These are phyloP conservation scores for Parasteatoda lunata DNA, from an alignment of 2,888 invertebrate species.

Conservation along the genomic window DNA sequence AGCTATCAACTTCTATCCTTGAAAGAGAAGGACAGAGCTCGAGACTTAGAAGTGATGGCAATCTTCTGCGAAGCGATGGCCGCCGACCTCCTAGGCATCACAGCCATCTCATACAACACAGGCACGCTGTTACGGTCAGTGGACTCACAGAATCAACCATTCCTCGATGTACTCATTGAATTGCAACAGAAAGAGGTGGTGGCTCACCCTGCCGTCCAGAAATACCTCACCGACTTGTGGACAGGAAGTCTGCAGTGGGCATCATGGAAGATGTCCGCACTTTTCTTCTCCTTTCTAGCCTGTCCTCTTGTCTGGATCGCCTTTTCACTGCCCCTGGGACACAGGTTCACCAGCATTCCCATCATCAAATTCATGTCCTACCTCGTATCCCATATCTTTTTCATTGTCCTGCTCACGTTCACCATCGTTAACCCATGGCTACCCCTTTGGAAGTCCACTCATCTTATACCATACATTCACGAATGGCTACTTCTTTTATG, in stretches of 20 bases:
- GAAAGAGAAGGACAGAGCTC: slow-evolving; percentile 96
- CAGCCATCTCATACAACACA: slow-evolving; percentile 94
- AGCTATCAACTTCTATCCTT: slow-evolving; percentile 80
- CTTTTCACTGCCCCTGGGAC: slow-evolving; percentile 94
- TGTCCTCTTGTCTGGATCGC: slow-evolving; percentile 97
- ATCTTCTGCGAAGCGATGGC: slow-evolving; percentile 99
- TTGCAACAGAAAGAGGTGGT: slow-evolving; percentile 98
- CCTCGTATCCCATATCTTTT: slow-evolving; percentile 97
- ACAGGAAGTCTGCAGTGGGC: slow-evolving; percentile 97
- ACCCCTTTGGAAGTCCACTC: slow-evolving; percentile 75
- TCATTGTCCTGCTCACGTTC: slow-evolving; percentile 92
- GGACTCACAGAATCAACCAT: slow-evolving; percentile 93
- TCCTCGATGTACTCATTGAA: slow-evolving; percentile 96
- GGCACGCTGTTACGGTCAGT: slow-evolving; percentile 95
- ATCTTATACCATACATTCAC: slow-evolving; percentile 92
- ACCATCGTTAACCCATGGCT: slow-evolving; percentile 77
- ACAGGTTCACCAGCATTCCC: slow-evolving; percentile 97
- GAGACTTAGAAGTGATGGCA: slow-evolving; percentile 95
- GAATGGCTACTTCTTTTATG: slow-evolving; percentile 96
- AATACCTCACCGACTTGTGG: slow-evolving; percentile 87
- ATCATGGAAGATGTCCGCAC: slow-evolving; percentile 92
- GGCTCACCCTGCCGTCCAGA: slow-evolving; percentile 96
- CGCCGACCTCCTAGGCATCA: slow-evolving; percentile 93
- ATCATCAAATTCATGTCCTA: slow-evolving; percentile 99
- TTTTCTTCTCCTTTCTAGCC: slow-evolving; percentile 92